Percentiles rank a stretch among this genome's conserved stretches.
These are phyloP conservation scores for Sminthurides aquaticus DNA, from an alignment of 2,888 invertebrate species.

Conservation along the genomic window DNA sequence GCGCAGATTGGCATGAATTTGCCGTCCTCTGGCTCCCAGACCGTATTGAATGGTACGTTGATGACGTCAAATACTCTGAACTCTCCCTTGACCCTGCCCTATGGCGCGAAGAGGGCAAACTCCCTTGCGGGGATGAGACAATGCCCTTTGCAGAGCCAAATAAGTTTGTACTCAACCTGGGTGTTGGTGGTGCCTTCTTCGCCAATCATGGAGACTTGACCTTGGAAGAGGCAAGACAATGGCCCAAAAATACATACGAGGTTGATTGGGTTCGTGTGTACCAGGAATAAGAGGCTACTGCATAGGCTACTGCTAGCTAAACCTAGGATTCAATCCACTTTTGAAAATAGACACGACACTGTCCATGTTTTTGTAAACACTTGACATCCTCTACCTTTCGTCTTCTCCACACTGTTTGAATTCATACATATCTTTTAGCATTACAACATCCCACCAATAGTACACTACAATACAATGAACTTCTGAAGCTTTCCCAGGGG, in stretches of 20 bases:
- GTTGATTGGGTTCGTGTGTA: slow-evolving; percentile 27
- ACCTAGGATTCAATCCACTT: too few species aligned
- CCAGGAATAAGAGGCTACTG: slow-evolving; percentile 20
- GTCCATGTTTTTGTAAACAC: too few species aligned
- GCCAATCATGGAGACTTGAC: slow-evolving; percentile 15
- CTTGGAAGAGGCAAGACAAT: slow-evolving; percentile 14
- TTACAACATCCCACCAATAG: too few species aligned
- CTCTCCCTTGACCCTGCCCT: slow-evolving; percentile 28
- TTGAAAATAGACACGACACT: too few species aligned
- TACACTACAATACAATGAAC: too few species aligned
- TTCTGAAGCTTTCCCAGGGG: too few species aligned
- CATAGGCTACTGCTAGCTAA: too few species aligned
- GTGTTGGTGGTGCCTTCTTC: slow-evolving; percentile 39
- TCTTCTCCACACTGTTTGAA: too few species aligned
- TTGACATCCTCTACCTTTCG: too few species aligned
- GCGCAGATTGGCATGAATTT: slow-evolving; percentile 36
- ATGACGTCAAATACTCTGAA: slow-evolving; percentile 31
- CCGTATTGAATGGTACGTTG: slow-evolving; percentile 38
- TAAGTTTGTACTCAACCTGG: slow-evolving; percentile 39
- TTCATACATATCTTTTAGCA: too few species aligned
- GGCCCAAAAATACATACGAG: slow-evolving; percentile 23
- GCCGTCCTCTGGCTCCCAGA: slow-evolving; percentile 37
- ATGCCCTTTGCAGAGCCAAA: slow-evolving; percentile 31
- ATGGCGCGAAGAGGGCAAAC: slow-evolving; percentile 16
- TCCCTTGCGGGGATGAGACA: slow-evolving; percentile 31